These are phyloP conservation scores for Hofmannophila pseudospretella DNA, from an alignment of 2,888 invertebrate species.

Conservation along the genomic window DNA sequence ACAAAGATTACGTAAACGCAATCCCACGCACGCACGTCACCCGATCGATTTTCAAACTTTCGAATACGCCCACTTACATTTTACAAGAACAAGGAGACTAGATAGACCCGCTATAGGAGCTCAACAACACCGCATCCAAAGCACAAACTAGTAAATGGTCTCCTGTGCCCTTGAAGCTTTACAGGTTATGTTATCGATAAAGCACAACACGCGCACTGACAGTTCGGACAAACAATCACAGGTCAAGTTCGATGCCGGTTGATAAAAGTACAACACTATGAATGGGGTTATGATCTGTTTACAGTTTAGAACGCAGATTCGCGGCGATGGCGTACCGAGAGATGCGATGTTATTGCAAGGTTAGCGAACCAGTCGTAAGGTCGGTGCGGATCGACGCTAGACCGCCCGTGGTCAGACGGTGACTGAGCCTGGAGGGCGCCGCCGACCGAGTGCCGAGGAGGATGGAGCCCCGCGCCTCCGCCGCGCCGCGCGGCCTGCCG, in stretches of 20 bases:
- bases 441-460: conserved; percentile 39
- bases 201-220: conserved; percentile 76
- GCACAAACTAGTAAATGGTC: conserved; percentile 47
- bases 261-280: conserved; percentile 29
- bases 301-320: conserved; percentile 29
- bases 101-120: conserved; percentile 45
- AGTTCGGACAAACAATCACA: conserved; percentile 71
- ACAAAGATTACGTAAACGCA: conserved; percentile 77
- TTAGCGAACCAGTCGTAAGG: conserved; percentile 42
- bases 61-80: conserved; percentile 73
- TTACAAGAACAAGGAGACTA: conserved; percentile 49
- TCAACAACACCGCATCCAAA: conserved; percentile 57
- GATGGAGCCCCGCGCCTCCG: conserved; percentile 39
- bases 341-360: conserved; percentile 47
- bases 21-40: conserved; percentile 76
- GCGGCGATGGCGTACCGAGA: conserved; percentile 32
- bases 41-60: conserved; percentile 77
- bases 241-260: conserved; percentile 62
- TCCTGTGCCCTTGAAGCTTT: conserved; percentile 69
- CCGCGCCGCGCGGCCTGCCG: conserved; percentile 30
- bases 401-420: conserved; percentile 48
- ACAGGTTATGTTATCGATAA: conserved; percentile 77
- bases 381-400: conserved; percentile 33
- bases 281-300: conserved; percentile 30
- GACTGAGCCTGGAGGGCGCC: conserved; percentile 67